Evolutionary conservation across 2,113 vertebrate genomes (phyloP).

Genomic region (Gulo gulo): DNA sequence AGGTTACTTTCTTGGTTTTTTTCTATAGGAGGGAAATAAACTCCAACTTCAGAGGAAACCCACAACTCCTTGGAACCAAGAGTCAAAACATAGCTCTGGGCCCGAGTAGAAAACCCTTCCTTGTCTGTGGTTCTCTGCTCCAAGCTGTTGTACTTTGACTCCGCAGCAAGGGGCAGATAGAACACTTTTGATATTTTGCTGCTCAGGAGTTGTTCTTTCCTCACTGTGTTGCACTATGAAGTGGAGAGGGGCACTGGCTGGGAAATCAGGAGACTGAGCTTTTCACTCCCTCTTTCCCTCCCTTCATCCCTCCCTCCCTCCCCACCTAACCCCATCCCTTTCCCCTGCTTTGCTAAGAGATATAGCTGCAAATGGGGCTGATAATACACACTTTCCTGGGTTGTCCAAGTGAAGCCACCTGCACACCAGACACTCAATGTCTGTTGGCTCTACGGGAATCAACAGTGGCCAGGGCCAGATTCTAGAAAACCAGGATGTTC

Average conservation of each 20-base stretch:
- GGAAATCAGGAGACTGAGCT: not conserved
- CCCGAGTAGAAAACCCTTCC: not conserved
- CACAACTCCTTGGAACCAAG: not conserved
- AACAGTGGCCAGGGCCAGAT: not conserved
- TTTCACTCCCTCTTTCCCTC: not conserved
- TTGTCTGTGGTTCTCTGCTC: not conserved
- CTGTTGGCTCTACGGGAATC: not conserved
- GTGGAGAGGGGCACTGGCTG: not conserved
- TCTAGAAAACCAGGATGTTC: not conserved
- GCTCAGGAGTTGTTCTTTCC: not conserved
- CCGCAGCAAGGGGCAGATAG: not conserved
- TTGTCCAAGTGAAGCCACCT: not conserved
- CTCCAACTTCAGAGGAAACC: not conserved
- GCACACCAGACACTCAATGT: not conserved
- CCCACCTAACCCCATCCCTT: not conserved
- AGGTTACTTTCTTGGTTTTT: not conserved
- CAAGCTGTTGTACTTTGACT: not conserved
- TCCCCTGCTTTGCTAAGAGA: not conserved
- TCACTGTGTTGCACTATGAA: not conserved
- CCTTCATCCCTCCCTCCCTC: not conserved
- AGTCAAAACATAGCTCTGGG: not conserved
- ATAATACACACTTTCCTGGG: not conserved
- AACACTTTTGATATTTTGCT: not conserved
- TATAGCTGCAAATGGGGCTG: not conserved
- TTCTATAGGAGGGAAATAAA: not conserved